These are phyloP conservation scores for Cydia splendana DNA, from an alignment of 1,140 invertebrate genomes.

Conservation along the genomic window DNA sequence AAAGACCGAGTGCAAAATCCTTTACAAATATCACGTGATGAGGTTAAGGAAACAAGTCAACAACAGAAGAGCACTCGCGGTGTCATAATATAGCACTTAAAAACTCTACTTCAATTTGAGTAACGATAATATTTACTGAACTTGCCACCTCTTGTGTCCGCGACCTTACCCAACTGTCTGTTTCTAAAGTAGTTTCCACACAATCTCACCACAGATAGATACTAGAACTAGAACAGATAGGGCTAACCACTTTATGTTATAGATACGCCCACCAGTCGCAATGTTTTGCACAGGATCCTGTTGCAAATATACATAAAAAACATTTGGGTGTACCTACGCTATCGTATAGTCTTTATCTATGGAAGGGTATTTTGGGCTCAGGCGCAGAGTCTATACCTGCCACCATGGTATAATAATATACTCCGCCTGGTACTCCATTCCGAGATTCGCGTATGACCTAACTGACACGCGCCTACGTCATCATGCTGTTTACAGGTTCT, in stretches of 20 bases:
- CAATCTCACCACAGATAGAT: background rate
- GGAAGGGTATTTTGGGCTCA: too few relatives aligned
- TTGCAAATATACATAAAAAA: background rate
- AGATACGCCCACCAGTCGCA: background rate
- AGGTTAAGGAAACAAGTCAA: background rate
- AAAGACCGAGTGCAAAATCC: background rate
- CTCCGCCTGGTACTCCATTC: too few relatives aligned
- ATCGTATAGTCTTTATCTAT: too few relatives aligned
- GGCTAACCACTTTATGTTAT: too few relatives aligned
- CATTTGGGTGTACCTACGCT: too few relatives aligned
- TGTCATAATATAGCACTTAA: background rate
- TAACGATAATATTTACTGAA: constrained; percentile 12
- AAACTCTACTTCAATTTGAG: background rate
- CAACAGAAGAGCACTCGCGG: background rate
- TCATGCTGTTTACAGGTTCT: too few relatives aligned
- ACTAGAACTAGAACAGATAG: background rate
- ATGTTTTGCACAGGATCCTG: background rate
- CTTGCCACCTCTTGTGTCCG: background rate
- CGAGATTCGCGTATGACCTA: too few relatives aligned
- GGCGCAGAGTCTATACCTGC: too few relatives aligned
- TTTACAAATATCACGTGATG: background rate
- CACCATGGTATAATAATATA: too few relatives aligned
- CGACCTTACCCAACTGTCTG: constrained; percentile 24
- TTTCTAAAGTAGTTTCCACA: background rate
- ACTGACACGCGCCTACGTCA: too few relatives aligned